phyloP scores from a whole-genome alignment of 37 sponge, comb jelly and placozoan species.

The Spongilla lacustris region DNA sequence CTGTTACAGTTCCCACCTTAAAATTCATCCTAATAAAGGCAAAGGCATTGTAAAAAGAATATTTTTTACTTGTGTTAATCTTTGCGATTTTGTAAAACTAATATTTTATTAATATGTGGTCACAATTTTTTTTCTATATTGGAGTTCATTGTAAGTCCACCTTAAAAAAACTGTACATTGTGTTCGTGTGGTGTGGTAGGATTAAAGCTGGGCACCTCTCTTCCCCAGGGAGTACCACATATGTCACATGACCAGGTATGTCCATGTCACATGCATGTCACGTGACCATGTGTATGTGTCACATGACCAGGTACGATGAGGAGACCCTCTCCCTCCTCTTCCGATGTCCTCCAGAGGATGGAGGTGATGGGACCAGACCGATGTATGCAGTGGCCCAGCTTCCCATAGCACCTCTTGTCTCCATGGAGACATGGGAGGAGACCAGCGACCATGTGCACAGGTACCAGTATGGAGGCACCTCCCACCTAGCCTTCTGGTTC shows the following conservation, averaged over 20 bases:
- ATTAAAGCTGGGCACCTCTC: no score
- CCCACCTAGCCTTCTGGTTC: no score
- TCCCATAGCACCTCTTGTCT: conserved; percentile 9
- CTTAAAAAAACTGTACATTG: no score
- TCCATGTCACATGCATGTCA: not conserved
- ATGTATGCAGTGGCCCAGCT: conserved; percentile 50
- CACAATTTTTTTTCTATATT: no score
- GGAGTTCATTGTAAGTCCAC: no score
- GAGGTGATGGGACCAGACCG: not conserved
- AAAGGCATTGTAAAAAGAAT: not conserved
- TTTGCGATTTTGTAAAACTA: no score
- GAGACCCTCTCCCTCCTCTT: conserved; percentile 34
- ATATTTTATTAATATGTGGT: no score
- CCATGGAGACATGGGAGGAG: not conserved
- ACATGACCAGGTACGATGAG: conserved; percentile 25
- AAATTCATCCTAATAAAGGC: no score
- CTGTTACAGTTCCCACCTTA: no score
- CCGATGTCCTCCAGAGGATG: not conserved
- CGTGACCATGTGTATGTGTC: not conserved
- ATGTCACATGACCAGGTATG: conserved; percentile 14
- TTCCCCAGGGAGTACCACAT: not conserved
- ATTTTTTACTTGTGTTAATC: no score
- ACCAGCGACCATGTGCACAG: not conserved
- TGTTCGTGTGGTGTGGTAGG: no score
- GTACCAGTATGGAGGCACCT: not conserved